phyloP scores from a whole-genome alignment of 2,888 invertebrate species.

The Caenorhabditis angaria region DNA sequence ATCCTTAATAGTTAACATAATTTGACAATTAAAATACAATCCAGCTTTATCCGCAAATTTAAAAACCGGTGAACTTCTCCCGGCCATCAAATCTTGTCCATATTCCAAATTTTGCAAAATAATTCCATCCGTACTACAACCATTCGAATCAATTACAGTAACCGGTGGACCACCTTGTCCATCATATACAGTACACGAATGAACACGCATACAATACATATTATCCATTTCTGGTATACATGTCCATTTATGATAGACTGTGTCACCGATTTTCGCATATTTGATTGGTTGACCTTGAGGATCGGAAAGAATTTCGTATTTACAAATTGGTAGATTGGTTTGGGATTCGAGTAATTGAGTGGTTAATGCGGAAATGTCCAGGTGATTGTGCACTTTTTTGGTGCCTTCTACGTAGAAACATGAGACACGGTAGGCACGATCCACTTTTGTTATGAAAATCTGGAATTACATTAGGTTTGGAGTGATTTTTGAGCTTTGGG shows the following conservation, averaged over 20 bases:
- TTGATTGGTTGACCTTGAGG: slow-evolving; percentile 64
- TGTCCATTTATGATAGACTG: slow-evolving; percentile 65
- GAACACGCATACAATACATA: slow-evolving; percentile 71
- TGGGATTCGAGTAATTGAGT: slow-evolving; percentile 61
- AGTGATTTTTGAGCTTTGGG: no score
- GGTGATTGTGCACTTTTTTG: slow-evolving; percentile 62
- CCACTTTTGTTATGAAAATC: slow-evolving; percentile 71
- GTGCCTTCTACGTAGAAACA: slow-evolving; percentile 70
- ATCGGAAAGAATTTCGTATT: slow-evolving; percentile 68
- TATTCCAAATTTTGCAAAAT: slow-evolving; percentile 69
- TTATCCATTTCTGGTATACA: slow-evolving; percentile 59
- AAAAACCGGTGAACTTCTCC: slow-evolving; percentile 64
- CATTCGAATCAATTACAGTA: slow-evolving; percentile 68
- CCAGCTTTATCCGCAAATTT: slow-evolving; percentile 71
- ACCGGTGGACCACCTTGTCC: slow-evolving; percentile 71
- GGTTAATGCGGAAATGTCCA: slow-evolving; percentile 65
- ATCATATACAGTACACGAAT: slow-evolving; percentile 69
- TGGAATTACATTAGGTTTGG: slow-evolving; percentile 20
- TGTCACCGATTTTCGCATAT: slow-evolving; percentile 70
- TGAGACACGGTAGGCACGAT: slow-evolving; percentile 67
- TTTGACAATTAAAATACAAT: slow-evolving; percentile 71
- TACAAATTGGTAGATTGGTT: slow-evolving; percentile 63
- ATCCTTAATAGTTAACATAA: slow-evolving; percentile 68
- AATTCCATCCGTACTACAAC: slow-evolving; percentile 68
- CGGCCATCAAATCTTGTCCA: slow-evolving; percentile 64